Percentiles rank a stretch among this genome's conserved stretches.
Conservation (phyloP, 2,888 invertebrate species). For the Meliscaeva auricollis region DNA sequence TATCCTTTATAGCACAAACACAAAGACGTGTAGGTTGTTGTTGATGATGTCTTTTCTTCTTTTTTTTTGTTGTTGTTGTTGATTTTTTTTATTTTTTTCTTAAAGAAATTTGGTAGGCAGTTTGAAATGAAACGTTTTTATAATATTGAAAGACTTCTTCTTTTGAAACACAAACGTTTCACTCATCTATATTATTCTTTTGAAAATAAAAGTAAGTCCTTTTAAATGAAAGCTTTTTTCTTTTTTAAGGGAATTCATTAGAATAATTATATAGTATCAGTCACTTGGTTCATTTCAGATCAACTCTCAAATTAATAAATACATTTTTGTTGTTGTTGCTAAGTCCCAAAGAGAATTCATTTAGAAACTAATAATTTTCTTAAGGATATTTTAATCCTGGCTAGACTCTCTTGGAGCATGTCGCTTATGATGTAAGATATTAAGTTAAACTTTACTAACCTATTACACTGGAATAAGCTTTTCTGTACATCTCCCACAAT, state of each 20-base stretch:
- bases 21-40: conserved; percentile 1
- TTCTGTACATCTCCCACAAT: not conserved
- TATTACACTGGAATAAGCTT: conserved; percentile 34
- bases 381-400: conserved; percentile 12
- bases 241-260: too few species aligned
- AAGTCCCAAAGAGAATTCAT: conserved; percentile 6
- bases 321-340: not conserved
- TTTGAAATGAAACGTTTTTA: not conserved
- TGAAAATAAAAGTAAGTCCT: conserved; percentile 2
- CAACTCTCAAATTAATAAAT: not conserved
- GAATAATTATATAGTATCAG: too few species aligned
- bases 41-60: not conserved
- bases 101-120: too few species aligned
- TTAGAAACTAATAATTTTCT: conserved; percentile 46
- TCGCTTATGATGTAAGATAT: conserved; percentile 22
- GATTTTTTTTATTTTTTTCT: too few species aligned
- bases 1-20: not conserved
- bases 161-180: too few species aligned
- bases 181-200: too few species aligned
- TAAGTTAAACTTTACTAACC: conserved; percentile 63
- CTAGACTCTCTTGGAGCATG: conserved; percentile 19
- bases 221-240: conserved; percentile 35
- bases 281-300: not conserved
- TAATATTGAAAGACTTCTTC: too few species aligned
- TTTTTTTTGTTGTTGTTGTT: not conserved